Evolutionary conservation across 35 echinoderm and acorn worm genomes (phyloP).

Genomic region (Amphiura filiformis): DNA sequence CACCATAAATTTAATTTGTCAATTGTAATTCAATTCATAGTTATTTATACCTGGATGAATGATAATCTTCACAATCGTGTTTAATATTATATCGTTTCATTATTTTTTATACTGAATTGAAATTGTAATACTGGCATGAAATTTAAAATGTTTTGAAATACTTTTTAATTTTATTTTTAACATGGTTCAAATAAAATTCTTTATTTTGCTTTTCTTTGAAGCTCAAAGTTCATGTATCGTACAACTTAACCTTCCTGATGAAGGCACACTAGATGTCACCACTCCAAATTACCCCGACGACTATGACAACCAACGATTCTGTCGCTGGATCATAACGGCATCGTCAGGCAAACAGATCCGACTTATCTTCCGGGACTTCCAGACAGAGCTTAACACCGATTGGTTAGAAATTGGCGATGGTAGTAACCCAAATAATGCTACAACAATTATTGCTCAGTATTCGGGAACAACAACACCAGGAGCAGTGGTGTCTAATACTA

Average conservation of each 20-base stretch:
- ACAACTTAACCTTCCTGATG: slow-evolving; percentile 14
- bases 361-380: slow-evolving; percentile 67
- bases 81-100: no score
- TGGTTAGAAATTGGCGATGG: slow-evolving; percentile 74
- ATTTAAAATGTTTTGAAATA: no score
- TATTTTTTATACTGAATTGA: no score
- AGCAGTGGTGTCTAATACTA: slow-evolving; percentile 61
- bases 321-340: slow-evolving; percentile 75
- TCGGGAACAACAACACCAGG: slow-evolving; percentile 65
- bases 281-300: slow-evolving; percentile 74
- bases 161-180: no score
- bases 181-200: no score
- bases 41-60: no score
- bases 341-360: slow-evolving; percentile 29
- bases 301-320: slow-evolving; percentile 63
- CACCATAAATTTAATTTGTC: no score
- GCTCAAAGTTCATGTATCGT: slow-evolving; percentile 45
- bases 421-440: slow-evolving; percentile 26
- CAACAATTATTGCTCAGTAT: slow-evolving; percentile 42
- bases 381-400: slow-evolving; percentile 65
- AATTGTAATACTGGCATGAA: no score
- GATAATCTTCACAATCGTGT: no score
- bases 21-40: no score
- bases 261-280: slow-evolving; percentile 28
- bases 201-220: no score